Evolutionary conservation across 1,140 invertebrate species (phyloP).

Genomic region (Notospermus geniculatus): DNA sequence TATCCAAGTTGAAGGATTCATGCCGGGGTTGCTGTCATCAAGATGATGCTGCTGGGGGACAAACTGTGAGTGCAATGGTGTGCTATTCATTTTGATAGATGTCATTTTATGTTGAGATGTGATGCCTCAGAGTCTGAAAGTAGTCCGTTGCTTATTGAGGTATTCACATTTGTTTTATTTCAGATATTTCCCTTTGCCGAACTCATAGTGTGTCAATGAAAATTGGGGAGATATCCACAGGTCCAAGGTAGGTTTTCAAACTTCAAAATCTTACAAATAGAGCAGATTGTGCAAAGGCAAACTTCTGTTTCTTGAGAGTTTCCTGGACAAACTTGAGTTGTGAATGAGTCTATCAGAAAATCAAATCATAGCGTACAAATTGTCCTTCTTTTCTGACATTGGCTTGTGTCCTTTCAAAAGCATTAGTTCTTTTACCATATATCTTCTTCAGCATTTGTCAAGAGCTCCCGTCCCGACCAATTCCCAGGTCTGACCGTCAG

Average conservation of each 20-base stretch:
- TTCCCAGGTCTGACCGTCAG: constrained; percentile 86
- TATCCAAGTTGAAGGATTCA: constrained; percentile 67
- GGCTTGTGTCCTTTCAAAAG: too few species aligned
- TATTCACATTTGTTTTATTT: constrained; percentile 22
- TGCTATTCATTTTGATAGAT: too few species aligned
- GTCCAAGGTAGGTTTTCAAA: constrained; percentile 72
- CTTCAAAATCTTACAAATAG: too few species aligned
- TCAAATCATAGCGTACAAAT: too few species aligned
- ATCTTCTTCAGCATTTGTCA: constrained; percentile 74
- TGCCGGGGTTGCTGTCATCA: constrained; percentile 75
- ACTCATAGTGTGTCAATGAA: constrained; percentile 90
- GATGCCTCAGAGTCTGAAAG: too few species aligned
- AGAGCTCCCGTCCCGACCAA: constrained; percentile 78
- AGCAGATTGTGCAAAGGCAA: too few species aligned
- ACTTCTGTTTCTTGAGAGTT: too few species aligned
- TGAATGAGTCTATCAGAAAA: too few species aligned
- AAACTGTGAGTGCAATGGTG: constrained; percentile 20
- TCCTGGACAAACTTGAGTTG: too few species aligned
- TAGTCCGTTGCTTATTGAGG: too few species aligned
- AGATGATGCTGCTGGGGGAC: constrained; percentile 52
- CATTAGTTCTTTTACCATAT: background rate
- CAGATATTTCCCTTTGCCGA: constrained; percentile 77
- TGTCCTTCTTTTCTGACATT: too few species aligned
- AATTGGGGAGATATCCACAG: constrained; percentile 92
- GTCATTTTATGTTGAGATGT: too few species aligned